These are phyloP conservation scores for Pseudochromis fuscus DNA, from an alignment of 2,797 vertebrate genomes.

Conservation along the genomic window DNA sequence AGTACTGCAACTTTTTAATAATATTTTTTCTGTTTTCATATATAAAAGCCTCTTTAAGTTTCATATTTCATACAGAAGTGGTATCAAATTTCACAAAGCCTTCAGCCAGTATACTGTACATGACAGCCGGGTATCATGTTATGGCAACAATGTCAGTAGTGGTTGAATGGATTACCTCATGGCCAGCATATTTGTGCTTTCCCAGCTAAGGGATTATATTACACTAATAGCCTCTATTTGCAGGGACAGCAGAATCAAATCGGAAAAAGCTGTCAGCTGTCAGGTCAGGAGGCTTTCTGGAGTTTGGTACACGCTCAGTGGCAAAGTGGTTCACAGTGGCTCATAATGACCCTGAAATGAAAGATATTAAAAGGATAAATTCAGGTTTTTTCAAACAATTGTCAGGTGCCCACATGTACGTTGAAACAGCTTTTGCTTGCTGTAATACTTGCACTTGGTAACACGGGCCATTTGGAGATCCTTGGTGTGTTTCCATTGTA, in stretches of 20 bases:
- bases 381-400: conserved; percentile 4
- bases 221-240: conserved; percentile 67
- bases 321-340: conserved; percentile 66
- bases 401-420: not conserved
- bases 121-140: conserved; percentile 52
- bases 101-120: conserved; percentile 32
- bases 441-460: conserved; percentile 3
- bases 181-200: conserved; percentile 43
- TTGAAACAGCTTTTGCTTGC: conserved; percentile 3
- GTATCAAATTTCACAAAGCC: conserved; percentile 76
- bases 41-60: conserved; percentile 38
- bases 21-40: conserved; percentile 5
- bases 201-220: conserved; percentile 58
- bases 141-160: conserved; percentile 52
- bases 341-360: not conserved
- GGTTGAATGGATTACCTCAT: conserved; percentile 57
- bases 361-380: not conserved
- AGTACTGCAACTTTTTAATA: conserved; percentile 28
- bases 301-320: conserved; percentile 66
- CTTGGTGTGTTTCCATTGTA: not conserved
- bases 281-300: conserved; percentile 70
- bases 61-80: conserved; percentile 53
- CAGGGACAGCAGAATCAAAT: conserved; percentile 46
- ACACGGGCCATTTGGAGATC: not conserved
- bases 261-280: conserved; percentile 46